Evolutionary conservation across 2,113 vertebrate genomes (phyloP).

Genomic region (Glaucomys volans): DNA sequence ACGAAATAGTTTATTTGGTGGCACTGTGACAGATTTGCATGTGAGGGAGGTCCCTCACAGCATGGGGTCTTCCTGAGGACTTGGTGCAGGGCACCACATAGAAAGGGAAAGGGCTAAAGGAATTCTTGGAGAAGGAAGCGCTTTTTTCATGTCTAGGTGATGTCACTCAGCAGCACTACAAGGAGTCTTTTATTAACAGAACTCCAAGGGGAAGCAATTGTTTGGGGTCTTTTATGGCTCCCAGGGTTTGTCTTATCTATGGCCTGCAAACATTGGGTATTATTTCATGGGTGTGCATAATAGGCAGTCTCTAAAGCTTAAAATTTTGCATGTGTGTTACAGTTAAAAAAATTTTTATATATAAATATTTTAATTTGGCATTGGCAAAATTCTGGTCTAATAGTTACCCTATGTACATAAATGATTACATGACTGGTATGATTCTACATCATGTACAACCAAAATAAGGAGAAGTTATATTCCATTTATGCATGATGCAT

Average conservation of each 20-base stretch:
- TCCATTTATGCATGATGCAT: too few relatives aligned
- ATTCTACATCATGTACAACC: too few relatives aligned
- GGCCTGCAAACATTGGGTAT: neutral
- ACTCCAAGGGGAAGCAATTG: neutral
- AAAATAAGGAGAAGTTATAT: too few relatives aligned
- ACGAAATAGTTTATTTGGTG: neutral
- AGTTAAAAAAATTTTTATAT: neutral
- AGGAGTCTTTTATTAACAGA: neutral
- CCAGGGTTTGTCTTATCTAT: neutral
- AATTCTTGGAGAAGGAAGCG: too few relatives aligned
- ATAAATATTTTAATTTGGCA: neutral
- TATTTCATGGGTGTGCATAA: neutral
- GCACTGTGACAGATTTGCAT: neutral
- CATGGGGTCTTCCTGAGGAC: neutral
- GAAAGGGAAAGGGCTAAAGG: neutral
- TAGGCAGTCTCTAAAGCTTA: neutral
- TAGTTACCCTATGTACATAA: neutral
- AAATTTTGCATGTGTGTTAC: neutral
- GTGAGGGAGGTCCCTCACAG: neutral
- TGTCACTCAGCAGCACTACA: neutral
- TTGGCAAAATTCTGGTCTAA: neutral
- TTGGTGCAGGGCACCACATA: too few relatives aligned
- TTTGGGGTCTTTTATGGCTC: neutral
- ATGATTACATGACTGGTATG: too few relatives aligned
- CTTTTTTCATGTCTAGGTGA: neutral